phyloP scores from a whole-genome alignment of 2,888 invertebrate genomes.

The Lepeophtheirus nordmannii region DNA sequence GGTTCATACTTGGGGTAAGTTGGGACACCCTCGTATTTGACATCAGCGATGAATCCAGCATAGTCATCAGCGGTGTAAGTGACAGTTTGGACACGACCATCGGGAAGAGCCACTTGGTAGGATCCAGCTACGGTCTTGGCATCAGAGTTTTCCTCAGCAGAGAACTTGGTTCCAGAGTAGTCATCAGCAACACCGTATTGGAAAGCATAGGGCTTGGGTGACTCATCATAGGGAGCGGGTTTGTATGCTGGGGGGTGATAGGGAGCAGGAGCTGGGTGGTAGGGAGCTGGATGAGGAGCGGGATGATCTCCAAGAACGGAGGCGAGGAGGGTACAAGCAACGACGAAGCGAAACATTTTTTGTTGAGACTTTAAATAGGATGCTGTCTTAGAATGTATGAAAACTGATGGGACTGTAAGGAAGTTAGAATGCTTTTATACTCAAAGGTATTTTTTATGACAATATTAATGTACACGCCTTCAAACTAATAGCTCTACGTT shows the following conservation, averaged over 20 bases:
- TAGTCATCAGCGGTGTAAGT: constrained; percentile 25
- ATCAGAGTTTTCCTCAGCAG: constrained; percentile 11
- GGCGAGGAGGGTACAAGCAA: too few relatives aligned
- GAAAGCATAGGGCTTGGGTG: neutral
- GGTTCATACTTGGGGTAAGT: constrained; percentile 23
- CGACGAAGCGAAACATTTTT: too few relatives aligned
- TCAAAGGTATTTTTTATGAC: too few relatives aligned
- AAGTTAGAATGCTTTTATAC: too few relatives aligned
- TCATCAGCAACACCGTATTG: constrained; percentile 14
- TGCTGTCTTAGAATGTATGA: too few relatives aligned
- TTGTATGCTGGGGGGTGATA: neutral
- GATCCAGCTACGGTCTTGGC: constrained; percentile 5
- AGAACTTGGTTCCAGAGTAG: constrained; percentile 17
- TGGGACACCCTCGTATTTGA: constrained; percentile 16
- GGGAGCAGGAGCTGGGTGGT: too few relatives aligned
- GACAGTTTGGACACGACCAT: constrained; percentile 21
- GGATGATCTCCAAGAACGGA: too few relatives aligned
- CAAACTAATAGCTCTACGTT: too few relatives aligned
- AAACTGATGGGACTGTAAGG: too few relatives aligned
- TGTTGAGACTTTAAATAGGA: too few relatives aligned
- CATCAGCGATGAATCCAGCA: constrained; percentile 22
- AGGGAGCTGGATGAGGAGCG: too few relatives aligned
- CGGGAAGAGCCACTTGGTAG: constrained; percentile 18
- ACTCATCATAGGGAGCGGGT: neutral
- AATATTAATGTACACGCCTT: too few relatives aligned